Evolutionary conservation across 2,797 vertebrate genomes (phyloP).

Genomic region (Poeciliopsis gracilis): DNA sequence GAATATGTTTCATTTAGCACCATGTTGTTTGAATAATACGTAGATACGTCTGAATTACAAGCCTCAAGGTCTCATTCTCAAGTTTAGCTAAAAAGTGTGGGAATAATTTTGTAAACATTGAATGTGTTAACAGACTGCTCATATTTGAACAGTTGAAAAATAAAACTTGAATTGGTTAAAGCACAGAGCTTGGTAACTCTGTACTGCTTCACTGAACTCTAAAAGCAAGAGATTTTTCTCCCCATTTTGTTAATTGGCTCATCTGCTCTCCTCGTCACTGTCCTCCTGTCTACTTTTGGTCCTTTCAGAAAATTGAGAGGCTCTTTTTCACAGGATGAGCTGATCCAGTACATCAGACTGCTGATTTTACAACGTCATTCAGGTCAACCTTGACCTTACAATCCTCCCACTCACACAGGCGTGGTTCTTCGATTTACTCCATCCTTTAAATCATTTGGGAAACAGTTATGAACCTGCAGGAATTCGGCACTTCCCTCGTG

Average conservation of each 20-base stretch:
- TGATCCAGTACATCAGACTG: constrained; percentile 20
- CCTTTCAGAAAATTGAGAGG: constrained; percentile 22
- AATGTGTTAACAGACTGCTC: constrained; percentile 28
- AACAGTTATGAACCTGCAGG: constrained; percentile 97
- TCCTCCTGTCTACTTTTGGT: constrained; percentile 15
- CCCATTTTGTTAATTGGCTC: constrained; percentile 25
- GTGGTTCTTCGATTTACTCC: constrained; percentile 94
- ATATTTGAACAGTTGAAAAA: constrained; percentile 35
- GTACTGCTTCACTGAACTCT: constrained; percentile 45
- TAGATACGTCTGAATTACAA: constrained; percentile 50
- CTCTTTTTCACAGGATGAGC: constrained; percentile 20
- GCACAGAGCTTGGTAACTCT: constrained; percentile 53
- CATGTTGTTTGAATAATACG: constrained; percentile 62
- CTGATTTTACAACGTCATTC: background rate
- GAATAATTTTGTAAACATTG: constrained; percentile 18
- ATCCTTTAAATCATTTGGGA: constrained; percentile 94
- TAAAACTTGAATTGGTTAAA: constrained; percentile 43
- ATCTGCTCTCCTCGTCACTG: constrained; percentile 10
- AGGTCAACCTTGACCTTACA: constrained; percentile 4
- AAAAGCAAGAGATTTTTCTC: constrained; percentile 43
- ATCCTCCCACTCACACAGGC: constrained; percentile 84
- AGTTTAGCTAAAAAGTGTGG: constrained; percentile 22
- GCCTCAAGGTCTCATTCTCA: constrained; percentile 19
- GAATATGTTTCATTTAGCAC: constrained; percentile 75
- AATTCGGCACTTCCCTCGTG: constrained; percentile 90